Base-by-base conservation (phyloP, 2,113 vertebrate species). In the Mormyrus iriodes region DNA sequence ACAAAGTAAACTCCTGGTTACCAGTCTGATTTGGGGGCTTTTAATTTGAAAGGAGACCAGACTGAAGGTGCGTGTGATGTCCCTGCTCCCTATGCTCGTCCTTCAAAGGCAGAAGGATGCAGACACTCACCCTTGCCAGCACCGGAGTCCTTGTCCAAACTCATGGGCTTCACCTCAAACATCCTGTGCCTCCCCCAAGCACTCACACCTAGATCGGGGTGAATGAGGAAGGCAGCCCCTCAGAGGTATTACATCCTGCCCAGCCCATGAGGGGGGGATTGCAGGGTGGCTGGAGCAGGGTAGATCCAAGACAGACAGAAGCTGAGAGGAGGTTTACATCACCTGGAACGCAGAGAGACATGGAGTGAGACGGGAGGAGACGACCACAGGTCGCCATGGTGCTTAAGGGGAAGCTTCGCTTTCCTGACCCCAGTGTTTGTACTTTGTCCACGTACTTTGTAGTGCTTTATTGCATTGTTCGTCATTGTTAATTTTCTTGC, bases 81-180 rank as follows among this genome's bases (percentile, higher is more conserved):
- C 79, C 24, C 21, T 4, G 21, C 65, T 19, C 35, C 82, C 82
- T 15, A 4, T 85, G n/a, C 9, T 85, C n/a, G n/a, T 86, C 27
- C 27, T 17, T 24, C 44, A 65, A 10, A 65, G 27, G n/a, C 44
- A 48, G 44, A n/a, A 35, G 84, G 35, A 24, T 48, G n/a, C 4
- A 17, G 35, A 39, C 2, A 90, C 95, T 93, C 89, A 98, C 98
- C 98, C 92, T 97, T 97, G 94, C 97, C 92, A 51, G 95, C 96
- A 93, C 97, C 97, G 3, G 96, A 94, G 92, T 96, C 95, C 92
- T 96, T 96, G 93, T 96, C 95, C 95, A 96, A 95, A 90, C 93
- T 97, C 95, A 97, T 97, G 92, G 96, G 96, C 95, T 95, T 96
- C 92, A 95, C 95, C 95, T 98, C 96, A 93, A 95, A 95, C 95